A percentile compares a stretch with the other conserved stretches of the same genome.
Conservation (phyloP, 2,113 vertebrate genomes). For the Pteronura brasiliensis region DNA sequence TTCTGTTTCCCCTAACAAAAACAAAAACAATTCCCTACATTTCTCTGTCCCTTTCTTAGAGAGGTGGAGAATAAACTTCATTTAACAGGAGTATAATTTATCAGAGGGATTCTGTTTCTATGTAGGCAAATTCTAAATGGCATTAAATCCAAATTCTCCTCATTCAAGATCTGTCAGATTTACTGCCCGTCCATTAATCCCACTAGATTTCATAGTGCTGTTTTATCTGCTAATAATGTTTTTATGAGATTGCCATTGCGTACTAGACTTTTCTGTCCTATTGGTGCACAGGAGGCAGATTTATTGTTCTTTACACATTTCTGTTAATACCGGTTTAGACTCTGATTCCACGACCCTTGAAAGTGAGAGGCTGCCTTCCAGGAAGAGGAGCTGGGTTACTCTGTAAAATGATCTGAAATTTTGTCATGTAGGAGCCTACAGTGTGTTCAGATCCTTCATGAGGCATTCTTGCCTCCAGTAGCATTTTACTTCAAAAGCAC, state of each 20-base stretch:
- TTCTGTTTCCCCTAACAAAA: neutral
- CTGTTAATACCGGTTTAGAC: neutral
- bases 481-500: neutral
- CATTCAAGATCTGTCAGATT: conserved; percentile 7
- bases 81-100: neutral
- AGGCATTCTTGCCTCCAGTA: neutral
- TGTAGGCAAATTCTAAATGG: neutral
- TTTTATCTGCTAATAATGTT: conserved; percentile 25
- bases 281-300: neutral
- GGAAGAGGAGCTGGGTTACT: neutral
- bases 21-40: neutral
- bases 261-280: neutral
- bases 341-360: neutral
- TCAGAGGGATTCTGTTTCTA: neutral
- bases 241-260: neutral
- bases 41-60: neutral
- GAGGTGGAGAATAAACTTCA: neutral
- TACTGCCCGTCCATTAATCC: conserved; percentile 15
- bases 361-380: neutral
- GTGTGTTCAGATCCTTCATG: neutral
- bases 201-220: neutral
- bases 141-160: neutral
- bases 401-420: neutral
- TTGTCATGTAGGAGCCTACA: neutral
- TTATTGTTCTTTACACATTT: neutral